phyloP scores from a whole-genome alignment of 2,113 vertebrate genomes.

The Odontesthes bonariensis region DNA sequence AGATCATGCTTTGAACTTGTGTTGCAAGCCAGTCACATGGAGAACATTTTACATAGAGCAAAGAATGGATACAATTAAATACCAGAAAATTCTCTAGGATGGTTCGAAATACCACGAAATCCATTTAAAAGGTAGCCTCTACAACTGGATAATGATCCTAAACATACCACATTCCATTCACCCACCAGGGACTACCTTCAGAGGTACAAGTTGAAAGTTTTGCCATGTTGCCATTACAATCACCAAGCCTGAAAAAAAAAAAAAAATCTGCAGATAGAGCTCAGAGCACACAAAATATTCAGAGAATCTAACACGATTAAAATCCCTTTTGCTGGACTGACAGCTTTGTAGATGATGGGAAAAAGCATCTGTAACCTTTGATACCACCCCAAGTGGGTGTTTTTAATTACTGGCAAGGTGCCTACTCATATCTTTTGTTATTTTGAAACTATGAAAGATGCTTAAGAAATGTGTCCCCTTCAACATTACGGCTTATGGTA shows the following conservation, averaged over 20 bases:
- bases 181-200: no score
- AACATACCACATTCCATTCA: no score
- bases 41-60: not conserved
- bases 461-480: not conserved
- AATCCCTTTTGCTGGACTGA: no score
- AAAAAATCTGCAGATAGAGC: no score
- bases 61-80: no score
- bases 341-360: not conserved
- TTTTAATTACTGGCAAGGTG: no score
- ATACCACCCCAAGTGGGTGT: not conserved
- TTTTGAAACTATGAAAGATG: not conserved
- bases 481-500: not conserved
- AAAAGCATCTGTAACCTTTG: no score
- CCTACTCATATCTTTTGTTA: not conserved
- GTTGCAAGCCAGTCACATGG: not conserved
- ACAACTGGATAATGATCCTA: no score
- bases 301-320: no score
- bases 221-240: not conserved
- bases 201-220: not conserved
- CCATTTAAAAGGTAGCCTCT: not conserved
- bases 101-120: not conserved
- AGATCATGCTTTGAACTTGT: not conserved
- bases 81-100: not conserved
- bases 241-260: no score
- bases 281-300: no score